A percentile compares a stretch with the other conserved stretches of the same genome.
Evolutionary conservation across 2,888 invertebrate species (phyloP).

Genomic region (Tenthredo distinguenda): DNA sequence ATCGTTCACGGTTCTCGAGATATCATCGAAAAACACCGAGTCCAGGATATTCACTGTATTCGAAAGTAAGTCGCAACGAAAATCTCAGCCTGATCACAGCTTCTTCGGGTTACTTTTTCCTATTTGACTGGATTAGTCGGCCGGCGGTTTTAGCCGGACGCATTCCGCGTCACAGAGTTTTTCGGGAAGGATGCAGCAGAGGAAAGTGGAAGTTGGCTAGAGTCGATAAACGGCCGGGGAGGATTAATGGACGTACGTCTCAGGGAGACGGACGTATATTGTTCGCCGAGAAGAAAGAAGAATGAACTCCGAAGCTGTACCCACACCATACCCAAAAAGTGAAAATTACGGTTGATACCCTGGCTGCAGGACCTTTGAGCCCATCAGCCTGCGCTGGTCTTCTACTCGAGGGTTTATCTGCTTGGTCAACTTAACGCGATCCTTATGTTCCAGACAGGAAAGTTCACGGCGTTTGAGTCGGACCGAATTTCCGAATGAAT

Average conservation of each 20-base stretch:
- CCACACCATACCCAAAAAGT: neutral
- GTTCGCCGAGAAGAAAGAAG: conserved; percentile 16
- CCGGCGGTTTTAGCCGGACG: neutral
- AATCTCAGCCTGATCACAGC: no score
- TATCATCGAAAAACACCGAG: neutral
- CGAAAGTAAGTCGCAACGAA: no score
- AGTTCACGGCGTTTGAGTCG: neutral
- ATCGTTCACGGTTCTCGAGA: neutral
- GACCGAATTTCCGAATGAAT: neutral
- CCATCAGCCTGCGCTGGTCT: neutral
- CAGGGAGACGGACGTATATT: conserved; percentile 19
- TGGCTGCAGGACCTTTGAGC: neutral
- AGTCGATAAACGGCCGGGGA: neutral
- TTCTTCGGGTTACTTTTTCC: neutral
- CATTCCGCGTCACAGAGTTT: neutral
- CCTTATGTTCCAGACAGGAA: neutral
- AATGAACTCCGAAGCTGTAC: neutral
- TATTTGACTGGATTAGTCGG: neutral
- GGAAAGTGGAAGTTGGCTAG: neutral
- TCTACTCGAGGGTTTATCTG: neutral
- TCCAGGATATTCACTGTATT: neutral
- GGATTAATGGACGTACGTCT: conserved; percentile 27
- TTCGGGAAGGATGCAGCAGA: neutral
- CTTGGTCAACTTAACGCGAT: neutral
- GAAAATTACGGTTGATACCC: neutral